Conservation (phyloP, 2,113 vertebrate genomes). For the Microcebus ravelobensis region DNA sequence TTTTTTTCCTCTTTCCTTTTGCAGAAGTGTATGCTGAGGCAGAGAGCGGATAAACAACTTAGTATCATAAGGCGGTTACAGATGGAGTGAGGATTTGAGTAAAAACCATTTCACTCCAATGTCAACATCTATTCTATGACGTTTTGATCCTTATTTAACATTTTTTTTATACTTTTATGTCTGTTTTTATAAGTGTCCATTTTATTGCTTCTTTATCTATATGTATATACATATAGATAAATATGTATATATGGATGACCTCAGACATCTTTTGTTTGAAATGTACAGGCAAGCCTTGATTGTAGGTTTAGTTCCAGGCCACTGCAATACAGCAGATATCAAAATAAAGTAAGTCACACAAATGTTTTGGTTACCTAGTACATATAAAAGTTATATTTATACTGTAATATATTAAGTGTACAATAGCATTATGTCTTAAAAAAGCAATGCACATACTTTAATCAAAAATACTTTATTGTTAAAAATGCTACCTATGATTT, state of each 20-base stretch:
- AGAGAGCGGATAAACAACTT: background rate
- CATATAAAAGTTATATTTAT: too few species aligned
- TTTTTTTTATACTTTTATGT: background rate
- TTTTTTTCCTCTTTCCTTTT: background rate
- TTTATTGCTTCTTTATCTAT: background rate
- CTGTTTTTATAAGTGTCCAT: background rate
- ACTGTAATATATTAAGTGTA: too few species aligned
- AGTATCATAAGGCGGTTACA: background rate
- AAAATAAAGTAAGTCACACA: too few species aligned
- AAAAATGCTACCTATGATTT: too few species aligned
- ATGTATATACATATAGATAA: rapidly evolving
- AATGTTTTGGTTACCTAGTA: too few species aligned
- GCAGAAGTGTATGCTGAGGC: background rate
- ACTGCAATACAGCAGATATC: too few species aligned
- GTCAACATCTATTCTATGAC: background rate
- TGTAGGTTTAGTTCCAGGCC: too few species aligned
- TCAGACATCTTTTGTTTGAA: background rate
- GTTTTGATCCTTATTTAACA: background rate
- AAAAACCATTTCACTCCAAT: background rate
- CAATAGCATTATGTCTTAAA: too few species aligned
- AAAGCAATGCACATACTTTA: too few species aligned
- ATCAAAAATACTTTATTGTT: too few species aligned
- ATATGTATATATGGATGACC: too few species aligned
- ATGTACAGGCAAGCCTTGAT: background rate
- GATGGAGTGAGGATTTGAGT: background rate